Evolutionary conservation across 2,888 invertebrate genomes (phyloP).

Genomic region (Steinernema scapterisci): DNA sequence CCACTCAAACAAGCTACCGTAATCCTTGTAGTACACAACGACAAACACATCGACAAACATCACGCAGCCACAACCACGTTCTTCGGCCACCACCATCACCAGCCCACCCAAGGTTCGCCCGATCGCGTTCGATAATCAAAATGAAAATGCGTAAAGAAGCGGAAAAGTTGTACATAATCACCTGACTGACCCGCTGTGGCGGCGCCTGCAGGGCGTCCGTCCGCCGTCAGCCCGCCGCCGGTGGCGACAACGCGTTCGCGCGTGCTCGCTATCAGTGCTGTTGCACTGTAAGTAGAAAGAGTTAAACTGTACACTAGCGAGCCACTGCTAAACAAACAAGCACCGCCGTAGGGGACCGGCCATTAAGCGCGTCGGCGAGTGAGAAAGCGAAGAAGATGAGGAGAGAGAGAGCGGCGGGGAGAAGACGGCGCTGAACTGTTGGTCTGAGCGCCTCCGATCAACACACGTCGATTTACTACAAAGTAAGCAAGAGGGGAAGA

Average conservation of each 20-base stretch:
- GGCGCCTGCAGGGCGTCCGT: background rate
- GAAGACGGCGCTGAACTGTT: background rate
- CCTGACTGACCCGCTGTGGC: background rate
- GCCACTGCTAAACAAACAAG: constrained; percentile 19
- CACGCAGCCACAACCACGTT: too few relatives aligned
- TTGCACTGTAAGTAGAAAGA: constrained; percentile 22
- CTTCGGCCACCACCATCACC: too few relatives aligned
- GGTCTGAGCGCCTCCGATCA: background rate
- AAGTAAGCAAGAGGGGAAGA: background rate
- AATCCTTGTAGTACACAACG: too few relatives aligned
- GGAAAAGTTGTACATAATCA: too few relatives aligned
- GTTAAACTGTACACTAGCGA: constrained; percentile 17
- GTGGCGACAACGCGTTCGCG: background rate
- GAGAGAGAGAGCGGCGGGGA: background rate
- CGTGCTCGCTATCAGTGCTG: constrained; percentile 9
- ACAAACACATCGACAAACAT: too few relatives aligned
- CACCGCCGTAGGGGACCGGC: constrained; percentile 6
- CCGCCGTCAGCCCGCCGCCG: too few relatives aligned
- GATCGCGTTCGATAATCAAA: too few relatives aligned
- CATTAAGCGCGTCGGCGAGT: background rate
- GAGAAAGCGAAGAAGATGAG: background rate
- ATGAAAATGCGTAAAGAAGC: too few relatives aligned
- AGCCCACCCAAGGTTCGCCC: too few relatives aligned
- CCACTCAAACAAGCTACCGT: too few relatives aligned
- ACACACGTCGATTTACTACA: constrained; percentile 25